A percentile compares a stretch with the other conserved stretches of the same genome.
Evolutionary conservation across 1,140 invertebrate species (phyloP).

Genomic region (Drosophila leontia): DNA sequence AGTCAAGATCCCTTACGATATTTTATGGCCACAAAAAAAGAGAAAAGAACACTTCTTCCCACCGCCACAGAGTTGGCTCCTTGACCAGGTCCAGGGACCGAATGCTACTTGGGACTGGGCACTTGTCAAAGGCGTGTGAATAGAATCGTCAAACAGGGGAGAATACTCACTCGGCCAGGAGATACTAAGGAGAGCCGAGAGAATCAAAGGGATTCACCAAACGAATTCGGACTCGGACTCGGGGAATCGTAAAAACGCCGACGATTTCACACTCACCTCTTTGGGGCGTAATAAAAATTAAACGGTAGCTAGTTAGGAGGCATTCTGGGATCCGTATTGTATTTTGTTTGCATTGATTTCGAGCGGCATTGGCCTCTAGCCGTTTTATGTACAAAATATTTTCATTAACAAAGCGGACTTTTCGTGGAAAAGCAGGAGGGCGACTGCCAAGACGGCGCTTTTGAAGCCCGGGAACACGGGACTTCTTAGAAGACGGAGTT

Average conservation of each 20-base stretch:
- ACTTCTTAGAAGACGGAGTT: slow-evolving; percentile 46
- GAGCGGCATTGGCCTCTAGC: slow-evolving; percentile 33
- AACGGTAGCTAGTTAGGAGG: slow-evolving; percentile 81
- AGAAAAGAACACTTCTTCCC: slow-evolving; percentile 32
- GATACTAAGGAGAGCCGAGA: slow-evolving; percentile 14
- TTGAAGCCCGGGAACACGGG: slow-evolving; percentile 47
- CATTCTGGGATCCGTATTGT: slow-evolving; percentile 55
- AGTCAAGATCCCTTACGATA: slow-evolving; percentile 60
- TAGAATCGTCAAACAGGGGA: slow-evolving; percentile 77
- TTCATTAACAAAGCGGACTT: slow-evolving; percentile 68
- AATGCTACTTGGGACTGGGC: slow-evolving; percentile 17
- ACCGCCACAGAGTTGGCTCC: slow-evolving; percentile 25
- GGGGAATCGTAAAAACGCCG: slow-evolving; percentile 68
- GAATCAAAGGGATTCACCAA: slow-evolving; percentile 63
- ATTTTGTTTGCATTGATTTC: slow-evolving; percentile 67
- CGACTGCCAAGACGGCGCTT: slow-evolving; percentile 54
- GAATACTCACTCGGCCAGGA: slow-evolving; percentile 2
- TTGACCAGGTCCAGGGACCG: slow-evolving; percentile 17
- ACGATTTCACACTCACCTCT: slow-evolving; percentile 72
- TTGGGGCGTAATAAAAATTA: slow-evolving; percentile 77
- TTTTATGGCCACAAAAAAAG: slow-evolving; percentile 65
- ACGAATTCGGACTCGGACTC: slow-evolving; percentile 14
- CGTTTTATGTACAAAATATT: slow-evolving; percentile 61
- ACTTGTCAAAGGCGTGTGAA: slow-evolving; percentile 77
- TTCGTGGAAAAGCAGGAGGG: slow-evolving; percentile 69